Percentiles rank a stretch among this genome's conserved stretches.
phyloP scores from a whole-genome alignment of 2,113 vertebrate genomes.

The Pollimyrus isidori region DNA sequence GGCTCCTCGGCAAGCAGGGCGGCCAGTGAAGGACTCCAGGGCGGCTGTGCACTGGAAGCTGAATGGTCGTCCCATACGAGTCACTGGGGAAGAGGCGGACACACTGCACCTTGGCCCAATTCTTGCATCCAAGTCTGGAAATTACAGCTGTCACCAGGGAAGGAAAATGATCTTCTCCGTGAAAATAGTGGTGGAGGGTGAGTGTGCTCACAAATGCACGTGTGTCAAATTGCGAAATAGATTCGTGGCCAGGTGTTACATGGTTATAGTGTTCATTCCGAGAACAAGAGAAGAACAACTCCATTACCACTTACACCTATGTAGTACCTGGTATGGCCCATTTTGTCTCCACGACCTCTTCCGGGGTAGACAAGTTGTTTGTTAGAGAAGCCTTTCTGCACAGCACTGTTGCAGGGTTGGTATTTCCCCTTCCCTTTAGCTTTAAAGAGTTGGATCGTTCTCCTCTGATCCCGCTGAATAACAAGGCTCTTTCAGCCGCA shows the following conservation, averaged over 20 bases:
- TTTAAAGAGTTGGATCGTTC: background rate
- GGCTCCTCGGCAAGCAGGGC: slow-evolving; percentile 2
- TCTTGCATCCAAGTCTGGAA: slow-evolving; percentile 43
- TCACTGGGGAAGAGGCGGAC: slow-evolving; percentile 18
- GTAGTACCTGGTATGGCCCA: background rate
- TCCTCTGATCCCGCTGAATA: background rate
- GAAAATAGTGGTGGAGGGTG: slow-evolving; percentile 50
- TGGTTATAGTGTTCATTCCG: background rate
- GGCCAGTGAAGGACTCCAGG: slow-evolving; percentile 31
- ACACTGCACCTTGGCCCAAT: slow-evolving; percentile 41
- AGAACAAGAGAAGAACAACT: background rate
- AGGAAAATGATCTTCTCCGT: slow-evolving; percentile 42
- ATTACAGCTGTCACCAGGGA: slow-evolving; percentile 51
- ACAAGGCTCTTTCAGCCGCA: background rate
- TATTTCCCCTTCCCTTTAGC: background rate
- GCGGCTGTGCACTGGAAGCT: slow-evolving; percentile 41
- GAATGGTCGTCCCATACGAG: slow-evolving; percentile 28
- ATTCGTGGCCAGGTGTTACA: background rate
- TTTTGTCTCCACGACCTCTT: background rate
- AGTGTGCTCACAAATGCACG: slow-evolving; percentile 21
- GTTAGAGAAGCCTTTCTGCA: background rate
- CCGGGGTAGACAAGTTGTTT: background rate
- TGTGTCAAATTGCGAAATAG: background rate
- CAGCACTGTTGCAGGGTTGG: background rate
- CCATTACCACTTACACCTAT: background rate